Conservation (phyloP, 2,888 invertebrate species). For the Sarcophaga caerulescens region DNA sequence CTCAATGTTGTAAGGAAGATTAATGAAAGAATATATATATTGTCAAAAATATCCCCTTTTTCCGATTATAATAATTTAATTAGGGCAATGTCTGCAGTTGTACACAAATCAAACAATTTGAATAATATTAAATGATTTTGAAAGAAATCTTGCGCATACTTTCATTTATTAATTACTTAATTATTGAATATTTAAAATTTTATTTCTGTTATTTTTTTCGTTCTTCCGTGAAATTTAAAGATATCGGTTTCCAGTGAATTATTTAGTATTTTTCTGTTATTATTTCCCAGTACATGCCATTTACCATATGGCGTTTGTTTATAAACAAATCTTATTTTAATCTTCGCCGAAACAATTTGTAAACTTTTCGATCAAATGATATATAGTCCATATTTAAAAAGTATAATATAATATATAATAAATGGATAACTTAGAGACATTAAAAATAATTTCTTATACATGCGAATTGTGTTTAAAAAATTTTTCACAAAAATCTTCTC, state of each 20-base stretch:
- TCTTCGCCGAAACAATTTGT: no score
- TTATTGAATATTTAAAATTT: no score
- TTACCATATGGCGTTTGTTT: background rate
- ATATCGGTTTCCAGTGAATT: no score
- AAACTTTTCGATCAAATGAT: no score
- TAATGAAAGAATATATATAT: no score
- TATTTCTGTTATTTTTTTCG: background rate
- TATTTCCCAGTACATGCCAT: background rate
- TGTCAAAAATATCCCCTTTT: no score
- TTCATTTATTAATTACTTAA: background rate
- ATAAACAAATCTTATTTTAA: background rate
- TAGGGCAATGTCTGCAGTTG: no score
- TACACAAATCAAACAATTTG: no score
- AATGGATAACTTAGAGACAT: background rate
- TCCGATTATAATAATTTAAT: no score
- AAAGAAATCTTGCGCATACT: no score
- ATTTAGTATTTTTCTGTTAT: background rate
- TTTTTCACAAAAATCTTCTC: slow-evolving; percentile 72
- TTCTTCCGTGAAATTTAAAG: background rate
- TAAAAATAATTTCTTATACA: no score
- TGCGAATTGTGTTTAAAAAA: slow-evolving; percentile 68
- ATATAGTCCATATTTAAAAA: background rate
- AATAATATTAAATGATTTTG: background rate
- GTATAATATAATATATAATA: background rate
- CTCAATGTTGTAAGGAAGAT: no score